Base-by-base conservation (phyloP, 2,113 vertebrate genomes). In the Cettia cetti region DNA sequence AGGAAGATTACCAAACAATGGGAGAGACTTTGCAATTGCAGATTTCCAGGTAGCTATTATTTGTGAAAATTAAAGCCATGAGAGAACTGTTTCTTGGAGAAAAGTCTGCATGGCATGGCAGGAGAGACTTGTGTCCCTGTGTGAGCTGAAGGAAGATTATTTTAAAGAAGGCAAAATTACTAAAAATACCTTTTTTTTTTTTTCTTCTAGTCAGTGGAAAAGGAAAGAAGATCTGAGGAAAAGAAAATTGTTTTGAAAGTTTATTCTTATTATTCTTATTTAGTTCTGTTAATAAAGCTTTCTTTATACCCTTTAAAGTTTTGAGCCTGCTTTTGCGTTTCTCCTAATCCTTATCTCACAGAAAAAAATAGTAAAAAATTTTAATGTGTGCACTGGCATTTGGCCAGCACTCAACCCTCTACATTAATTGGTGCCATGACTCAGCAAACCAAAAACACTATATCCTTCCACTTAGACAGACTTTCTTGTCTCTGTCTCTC, bases 31-130 rank as follows among this genome's bases (percentile, higher is more conserved):
- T 17, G 40, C 0, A 0, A 52, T 2, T 63, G 30, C 5, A 27
- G 59, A 42, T 52, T 63, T 63, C 47, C 5, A 7, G 11, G 6
- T 3, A 14, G 17, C 13, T 27, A 11, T 8, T 21, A n/a, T 33
- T 33, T 0, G 1, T 50, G 45, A 50, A 77, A 77, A 50, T 26
- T 40, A 39, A 77, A 77, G 7, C 28, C 6, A 20, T 0, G 2
- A 39, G 20, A 39, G 22, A 33, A 20, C 9, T 4, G 33, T 35
- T 35, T 35, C 35, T 77, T 50, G 13, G 33, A 19, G 57, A 63
- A 61, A 50, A n/a, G 6, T 52, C 45, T n/a, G 30, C 30, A 21
- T 63, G 45, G 18, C 8, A 27, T 40, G 35, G 8, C 5, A 50
- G 10, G 13, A 77, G 23, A 40, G 8, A 27, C 5, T 52, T 33